Evolutionary conservation across 2,797 vertebrate genomes (phyloP), one percentile per base, ranked within the genome.

Genomic region (Microcaecilia unicolor): DNA sequence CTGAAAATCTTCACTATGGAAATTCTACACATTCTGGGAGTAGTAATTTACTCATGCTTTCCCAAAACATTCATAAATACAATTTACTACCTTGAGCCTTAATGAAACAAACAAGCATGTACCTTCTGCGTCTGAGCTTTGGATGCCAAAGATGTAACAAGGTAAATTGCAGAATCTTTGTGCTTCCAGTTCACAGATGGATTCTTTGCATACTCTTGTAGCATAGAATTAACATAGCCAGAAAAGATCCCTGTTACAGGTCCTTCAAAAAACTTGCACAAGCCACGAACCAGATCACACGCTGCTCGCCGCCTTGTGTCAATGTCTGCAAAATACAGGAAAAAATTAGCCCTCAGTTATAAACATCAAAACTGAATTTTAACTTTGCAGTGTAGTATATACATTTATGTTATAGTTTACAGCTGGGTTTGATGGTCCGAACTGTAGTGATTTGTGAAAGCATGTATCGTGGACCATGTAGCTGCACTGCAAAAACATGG

Each of bases 61-160:
- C n/a, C n/a, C n/a, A n/a, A n/a, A n/a, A n/a, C n/a, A n/a, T n/a
- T n/a, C n/a, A n/a, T n/a, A n/a, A n/a, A n/a, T 11, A 14, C 24
- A 25, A 25, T 11, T 13, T 11, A 11, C 11, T 11, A 25, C 13
- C 6, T 13, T 25, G 23, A 25, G 23, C 25, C 6, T 25, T 6
- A 6, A 23, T 9, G 9, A 11, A 5, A 25, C 8, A 7, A 8
- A 9, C 12, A 18, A 14, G 9, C 9, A 29, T n/a, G n/a, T 63
- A 97, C 96, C 92, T 97, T 98, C 63, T 97, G 94, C 4, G 96
- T 99, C 51, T 98, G 96, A 31, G 94, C 96, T 84, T 99, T 98
- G 4, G 95, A 99, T 9, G 96, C 95, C 61, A 99, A 78, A 8
- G 96, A 99, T 0, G 96, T 99, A 51, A 99, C 96, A 43, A 99